phyloP scores from a whole-genome alignment of 1,140 invertebrate species.

The Drosophila mauritiana region DNA sequence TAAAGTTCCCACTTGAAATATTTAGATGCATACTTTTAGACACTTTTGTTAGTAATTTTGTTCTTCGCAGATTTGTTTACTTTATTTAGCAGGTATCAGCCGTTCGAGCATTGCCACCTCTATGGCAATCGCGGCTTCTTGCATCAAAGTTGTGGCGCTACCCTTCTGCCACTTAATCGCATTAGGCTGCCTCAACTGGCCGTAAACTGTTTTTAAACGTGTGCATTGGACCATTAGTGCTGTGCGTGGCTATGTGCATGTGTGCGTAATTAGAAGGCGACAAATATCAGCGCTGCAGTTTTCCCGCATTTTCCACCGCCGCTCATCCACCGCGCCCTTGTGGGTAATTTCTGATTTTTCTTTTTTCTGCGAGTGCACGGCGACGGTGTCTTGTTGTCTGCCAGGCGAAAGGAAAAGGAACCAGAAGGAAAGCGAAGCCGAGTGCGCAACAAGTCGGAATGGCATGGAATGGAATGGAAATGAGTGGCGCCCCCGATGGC shows the following conservation, averaged over 20 bases:
- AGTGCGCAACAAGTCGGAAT: constrained; percentile 52
- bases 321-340: background rate
- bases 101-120: background rate
- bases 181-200: constrained; percentile 29
- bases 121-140: too few relatives aligned
- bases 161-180: constrained; percentile 17
- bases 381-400: constrained; percentile 56
- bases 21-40: background rate
- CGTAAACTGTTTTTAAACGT: constrained; percentile 55
- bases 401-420: constrained; percentile 18
- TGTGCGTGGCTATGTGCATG: background rate
- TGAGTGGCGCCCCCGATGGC: background rate
- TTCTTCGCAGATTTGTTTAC: too few relatives aligned
- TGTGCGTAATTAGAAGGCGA: constrained; percentile 23
- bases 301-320: background rate
- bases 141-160: background rate
- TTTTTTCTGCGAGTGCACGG: constrained; percentile 21
- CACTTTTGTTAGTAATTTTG: background rate
- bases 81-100: background rate
- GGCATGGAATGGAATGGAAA: constrained; percentile 28
- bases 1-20: background rate
- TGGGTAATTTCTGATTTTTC: background rate
- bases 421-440: constrained; percentile 9
- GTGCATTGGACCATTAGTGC: constrained; percentile 23
- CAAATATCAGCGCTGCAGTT: constrained; percentile 18